Percentiles rank a stretch among this genome's conserved stretches.
Evolutionary conservation across 2,888 invertebrate genomes (phyloP).

Genomic region (Apodemia zela): DNA sequence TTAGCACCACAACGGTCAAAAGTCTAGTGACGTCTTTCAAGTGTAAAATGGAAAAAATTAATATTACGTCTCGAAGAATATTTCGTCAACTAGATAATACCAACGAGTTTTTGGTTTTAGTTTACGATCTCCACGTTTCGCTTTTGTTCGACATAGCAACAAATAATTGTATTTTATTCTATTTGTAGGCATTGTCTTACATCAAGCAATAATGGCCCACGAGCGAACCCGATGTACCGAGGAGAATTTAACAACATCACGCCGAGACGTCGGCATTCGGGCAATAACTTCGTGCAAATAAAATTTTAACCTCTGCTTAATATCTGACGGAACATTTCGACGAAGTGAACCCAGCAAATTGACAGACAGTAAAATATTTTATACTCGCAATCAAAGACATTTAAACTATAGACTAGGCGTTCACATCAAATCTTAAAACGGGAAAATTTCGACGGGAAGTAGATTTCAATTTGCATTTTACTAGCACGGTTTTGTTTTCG

Average conservation of each 20-base stretch:
- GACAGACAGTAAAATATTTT: conserved; percentile 80
- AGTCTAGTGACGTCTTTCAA: too few relatives aligned
- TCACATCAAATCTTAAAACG: not conserved
- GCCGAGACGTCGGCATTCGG: conserved; percentile 48
- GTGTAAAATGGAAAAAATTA: too few relatives aligned
- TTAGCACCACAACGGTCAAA: too few relatives aligned
- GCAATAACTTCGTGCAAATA: conserved; percentile 69
- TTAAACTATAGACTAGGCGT: conserved; percentile 5
- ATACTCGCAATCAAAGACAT: conserved; percentile 44
- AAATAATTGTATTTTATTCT: conserved; percentile 62
- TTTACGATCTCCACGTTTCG: not conserved
- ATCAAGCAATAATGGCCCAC: conserved; percentile 59
- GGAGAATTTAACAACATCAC: conserved; percentile 54
- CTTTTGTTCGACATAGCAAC: conserved; percentile 38
- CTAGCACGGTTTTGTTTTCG: not conserved
- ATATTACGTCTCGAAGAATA: too few relatives aligned
- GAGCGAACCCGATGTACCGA: conserved; percentile 49
- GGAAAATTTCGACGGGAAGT: not conserved
- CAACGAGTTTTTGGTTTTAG: not conserved
- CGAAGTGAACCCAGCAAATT: conserved; percentile 63
- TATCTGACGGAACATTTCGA: conserved; percentile 63
- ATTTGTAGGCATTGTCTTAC: conserved; percentile 68
- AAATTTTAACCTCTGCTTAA: conserved; percentile 79
- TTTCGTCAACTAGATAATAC: not conserved
- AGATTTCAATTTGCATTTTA: not conserved